Conservation (phyloP, 92 coral and sea anemone species). For the Zoanthus solanderi region DNA sequence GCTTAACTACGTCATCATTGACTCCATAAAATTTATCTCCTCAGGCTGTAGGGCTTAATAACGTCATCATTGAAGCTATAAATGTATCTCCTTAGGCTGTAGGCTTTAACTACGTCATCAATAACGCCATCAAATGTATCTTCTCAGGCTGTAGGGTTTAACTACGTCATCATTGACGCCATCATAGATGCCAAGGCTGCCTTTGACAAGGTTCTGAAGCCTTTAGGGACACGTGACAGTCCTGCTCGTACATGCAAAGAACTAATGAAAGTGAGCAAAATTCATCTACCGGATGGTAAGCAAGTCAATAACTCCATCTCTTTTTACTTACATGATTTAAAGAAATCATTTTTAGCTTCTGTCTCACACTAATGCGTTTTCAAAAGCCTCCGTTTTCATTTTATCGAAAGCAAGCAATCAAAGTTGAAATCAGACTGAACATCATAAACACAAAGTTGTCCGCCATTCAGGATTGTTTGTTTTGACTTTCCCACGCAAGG, state of each 20-base stretch:
- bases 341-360: too few relatives aligned
- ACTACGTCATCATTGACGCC: constrained; percentile 61
- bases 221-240: constrained; percentile 73
- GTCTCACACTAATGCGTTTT: too few relatives aligned
- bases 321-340: too few relatives aligned
- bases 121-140: constrained; percentile 31
- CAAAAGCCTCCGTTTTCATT: too few relatives aligned
- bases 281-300: constrained; percentile 74
- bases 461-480: too few relatives aligned
- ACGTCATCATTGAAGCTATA: constrained; percentile 46
- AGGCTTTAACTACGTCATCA: constrained; percentile 48
- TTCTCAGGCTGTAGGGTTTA: constrained; percentile 58
- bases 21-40: constrained; percentile 28
- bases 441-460: too few relatives aligned
- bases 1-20: constrained; percentile 55
- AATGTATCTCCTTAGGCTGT: constrained; percentile 44
- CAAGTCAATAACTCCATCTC: background rate
- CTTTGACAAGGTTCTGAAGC: constrained; percentile 61
- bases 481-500: too few relatives aligned
- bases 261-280: constrained; percentile 57
- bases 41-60: constrained; percentile 55
- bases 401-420: too few relatives aligned
- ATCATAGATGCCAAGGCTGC: constrained; percentile 56
- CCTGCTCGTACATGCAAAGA: constrained; percentile 84
- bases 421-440: too few relatives aligned